Evolutionary conservation across 2,113 vertebrate species (phyloP), one percentile per base, ranked within the genome.

Genomic region (Tor tambroides): DNA sequence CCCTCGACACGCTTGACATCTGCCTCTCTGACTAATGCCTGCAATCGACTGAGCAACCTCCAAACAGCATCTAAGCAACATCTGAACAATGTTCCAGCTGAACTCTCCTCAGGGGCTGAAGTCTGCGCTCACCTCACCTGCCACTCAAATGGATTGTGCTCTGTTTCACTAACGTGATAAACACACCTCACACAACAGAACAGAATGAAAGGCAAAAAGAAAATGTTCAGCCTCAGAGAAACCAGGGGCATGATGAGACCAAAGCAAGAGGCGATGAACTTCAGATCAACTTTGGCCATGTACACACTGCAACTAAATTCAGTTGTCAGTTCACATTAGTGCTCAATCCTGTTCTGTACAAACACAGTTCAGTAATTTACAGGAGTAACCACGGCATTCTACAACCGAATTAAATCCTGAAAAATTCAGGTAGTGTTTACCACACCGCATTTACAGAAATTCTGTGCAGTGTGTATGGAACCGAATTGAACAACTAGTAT

Each of bases 1-100:
- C 51, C 81, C 32, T 28, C 2, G 54, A 85, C 85, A 84, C 6
- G 6, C 67, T 71, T 76, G 83, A 87, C 75, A 85, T 89, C 85
- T 87, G 76, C 77, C 86, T 38, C 77, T 84, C 26, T 46, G 46
- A 41, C 35, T 85, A 77, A 80, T 59, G 35, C 46, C 77, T 56
- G 21, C 28, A 30, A 83, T 72, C 17, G 6, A 49, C 51, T 56
- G 65, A 72, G 32, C 74, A 35, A 56, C 54, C n/a, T 77, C 4
- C 19, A 43, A 35, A 61, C 49, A 84, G 49, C 69, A 41, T 75
- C 46, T 72, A 11, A 56, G 51, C 59, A 79, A 49, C 75, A 78
- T 54, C 28, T 54, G 56, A 79, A 46, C 61, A 65, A 46, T 54
- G 54, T 65, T 17, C 23, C 80, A 83, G 80, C 80, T 69, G 65